Evolutionary conservation across 2,113 vertebrate species (phyloP), one percentile per base, ranked within the genome.

Genomic region (Hyperoodon ampullatus): DNA sequence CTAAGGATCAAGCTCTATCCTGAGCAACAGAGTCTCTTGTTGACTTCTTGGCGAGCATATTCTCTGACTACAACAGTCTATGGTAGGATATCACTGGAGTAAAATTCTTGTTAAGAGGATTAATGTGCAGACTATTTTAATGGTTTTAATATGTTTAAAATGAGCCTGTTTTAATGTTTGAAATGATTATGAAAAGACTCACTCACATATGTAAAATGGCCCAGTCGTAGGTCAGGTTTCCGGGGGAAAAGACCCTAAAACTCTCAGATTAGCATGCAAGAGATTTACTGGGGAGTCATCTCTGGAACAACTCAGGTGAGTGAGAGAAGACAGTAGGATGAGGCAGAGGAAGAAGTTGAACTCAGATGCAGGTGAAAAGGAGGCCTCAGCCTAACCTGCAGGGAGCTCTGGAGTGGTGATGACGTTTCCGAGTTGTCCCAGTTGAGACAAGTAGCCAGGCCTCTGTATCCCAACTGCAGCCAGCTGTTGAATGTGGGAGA

Each of bases 111-210:
- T 24, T 24, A 89, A 92, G 26, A 75, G 19, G 26, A 82, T 85
- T 92, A 70, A 74, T 61, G 65, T 39, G 16, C 26, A 81, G 68
- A 60, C 11, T 88, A 89, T 68, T 55, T 90, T 47, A 85, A 85
- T 70, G 39, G 93, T 93, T 90, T 39, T 71, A 77, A 61, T 55
- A 78, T 72, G 35, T 81, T 95, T 65, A 26, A 75, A 92, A 63
- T 50, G 60, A 55, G 70, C 15, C 28, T 47, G 19, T 71, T 88
- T 92, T 70, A 92, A 80, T 55, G 6, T 68, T 89, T 89, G 9
- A 74, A 93, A 80, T 85, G 63, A 55, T 88, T 93, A 85, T 35
- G 78, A 47, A 80, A 88, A 80, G 42, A 78, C 18, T 13, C n/a
- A 50, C 26, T 70, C 44, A 65, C 16, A 55, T 85, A 85, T 58